Conservation (phyloP, 1,140 invertebrate genomes). For the Delia radicum region DNA sequence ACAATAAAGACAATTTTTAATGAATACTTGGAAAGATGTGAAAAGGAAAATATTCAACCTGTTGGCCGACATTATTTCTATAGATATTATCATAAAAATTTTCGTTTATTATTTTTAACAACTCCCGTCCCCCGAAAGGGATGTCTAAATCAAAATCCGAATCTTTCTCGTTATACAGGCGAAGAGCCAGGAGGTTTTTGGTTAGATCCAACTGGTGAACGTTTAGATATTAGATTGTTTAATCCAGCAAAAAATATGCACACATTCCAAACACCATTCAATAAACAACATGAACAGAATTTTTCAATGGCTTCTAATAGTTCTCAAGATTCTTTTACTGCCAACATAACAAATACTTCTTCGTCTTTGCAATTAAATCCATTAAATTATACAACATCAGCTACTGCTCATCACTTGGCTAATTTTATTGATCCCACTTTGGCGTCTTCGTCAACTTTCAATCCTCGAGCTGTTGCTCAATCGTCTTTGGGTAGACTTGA, state of each 20-base stretch:
- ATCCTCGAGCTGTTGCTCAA: background rate
- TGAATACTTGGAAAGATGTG: constrained; percentile 17
- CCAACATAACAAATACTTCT: background rate
- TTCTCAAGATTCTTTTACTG: background rate
- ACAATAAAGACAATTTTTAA: constrained; percentile 24
- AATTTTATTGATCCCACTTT: background rate
- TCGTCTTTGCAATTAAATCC: background rate
- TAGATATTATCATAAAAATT: constrained; percentile 21
- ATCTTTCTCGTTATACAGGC: constrained; percentile 8
- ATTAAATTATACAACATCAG: background rate
- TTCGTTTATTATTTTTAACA: background rate
- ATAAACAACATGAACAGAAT: no score
- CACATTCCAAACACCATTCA: no score
- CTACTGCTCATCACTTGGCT: background rate
- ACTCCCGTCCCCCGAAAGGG: background rate
- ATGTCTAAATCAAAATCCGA: background rate
- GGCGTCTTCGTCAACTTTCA: no score
- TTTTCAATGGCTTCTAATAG: no score
- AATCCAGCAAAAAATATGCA: background rate
- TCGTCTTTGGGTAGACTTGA: background rate
- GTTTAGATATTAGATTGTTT: background rate
- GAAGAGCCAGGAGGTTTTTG: background rate
- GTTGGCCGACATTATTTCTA: constrained; percentile 7
- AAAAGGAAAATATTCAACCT: background rate
- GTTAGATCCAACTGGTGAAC: background rate